These are phyloP conservation scores for Gymnocephalus cernua DNA, from an alignment of 2,113 vertebrate genomes.

Conservation along the genomic window DNA sequence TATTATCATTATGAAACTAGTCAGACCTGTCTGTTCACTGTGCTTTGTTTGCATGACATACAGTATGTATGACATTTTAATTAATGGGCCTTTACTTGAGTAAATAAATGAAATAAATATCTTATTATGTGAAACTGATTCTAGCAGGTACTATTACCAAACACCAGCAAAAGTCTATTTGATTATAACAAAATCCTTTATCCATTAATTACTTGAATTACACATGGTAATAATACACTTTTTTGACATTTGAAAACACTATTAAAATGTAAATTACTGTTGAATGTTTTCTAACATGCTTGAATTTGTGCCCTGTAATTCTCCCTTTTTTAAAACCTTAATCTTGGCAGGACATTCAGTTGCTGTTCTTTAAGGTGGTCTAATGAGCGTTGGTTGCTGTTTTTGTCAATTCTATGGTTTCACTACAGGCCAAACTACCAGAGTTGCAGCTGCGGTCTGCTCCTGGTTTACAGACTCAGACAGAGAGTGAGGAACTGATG, in stretches of 20 bases:
- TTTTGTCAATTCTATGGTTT: constrained; percentile 4
- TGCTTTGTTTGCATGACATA: background rate
- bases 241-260: background rate
- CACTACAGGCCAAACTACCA: constrained; percentile 93
- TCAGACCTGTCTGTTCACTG: background rate
- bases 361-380: background rate
- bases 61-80: too few relatives aligned
- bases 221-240: background rate
- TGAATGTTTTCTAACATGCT: background rate
- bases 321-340: background rate
- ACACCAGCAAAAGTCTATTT: background rate
- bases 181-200: background rate
- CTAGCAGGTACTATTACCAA: background rate
- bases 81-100: too few relatives aligned
- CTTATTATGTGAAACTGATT: background rate
- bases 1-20: background rate
- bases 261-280: background rate
- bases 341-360: background rate
- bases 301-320: background rate
- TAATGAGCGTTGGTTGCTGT: background rate
- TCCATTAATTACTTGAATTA: background rate
- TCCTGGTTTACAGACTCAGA: constrained; percentile 87
- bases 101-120: too few relatives aligned
- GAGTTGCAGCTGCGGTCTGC: constrained; percentile 91
- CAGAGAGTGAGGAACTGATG: constrained; percentile 94